Evolutionary conservation across 2,888 invertebrate genomes (phyloP), one percentile per base, ranked within the genome.

Genomic region (Folsomia candida): DNA sequence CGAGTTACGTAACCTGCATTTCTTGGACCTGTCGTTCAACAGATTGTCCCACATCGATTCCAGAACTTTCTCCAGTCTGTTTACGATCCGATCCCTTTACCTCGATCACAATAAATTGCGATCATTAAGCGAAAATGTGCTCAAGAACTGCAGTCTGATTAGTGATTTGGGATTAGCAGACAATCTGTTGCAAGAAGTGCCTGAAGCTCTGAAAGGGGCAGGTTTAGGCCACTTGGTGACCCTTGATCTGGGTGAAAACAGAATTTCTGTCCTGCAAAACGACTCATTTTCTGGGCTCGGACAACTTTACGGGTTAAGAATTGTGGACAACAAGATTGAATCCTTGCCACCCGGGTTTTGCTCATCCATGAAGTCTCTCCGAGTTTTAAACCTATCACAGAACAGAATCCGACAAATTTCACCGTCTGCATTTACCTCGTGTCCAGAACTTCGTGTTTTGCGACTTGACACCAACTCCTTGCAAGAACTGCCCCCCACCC

Each of bases 191-290:
- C 85, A 88, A 73, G 88, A 89, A 78, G 90, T 95, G 75, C 94
- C 95, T 3, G 90, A 81, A 80, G 76, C 79, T 82, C 62, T 79
- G 69, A 60, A 93, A 93, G n/a, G n/a, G n/a, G 1, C 84, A 94
- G 71, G 89, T 89, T 83, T 92, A 91, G 88, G 90, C 63, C 90
- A 93, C 83, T 85, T 97, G 76, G 92, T 93, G 84, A 92, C 92
- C 1, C 86, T 97, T 67, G 94, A 95, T 83, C 86, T 97, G 81
- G 94, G 94, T 64, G 94, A 95, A 84, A 97, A 97, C 85, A 90
- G 91, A 83, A 92, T 97, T 81, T 88, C 88, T 54, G 88, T 88
- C 67, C 90, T 97, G 78, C 88, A 87, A 81, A 93, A 94, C 81
- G 91, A 91, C 70, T 91, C 93, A 2, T 91, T 97, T 82, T 89